A percentile compares a stretch with the other conserved stretches of the same genome.
Evolutionary conservation across 2,113 vertebrate genomes (phyloP).

Genomic region (human): DNA sequence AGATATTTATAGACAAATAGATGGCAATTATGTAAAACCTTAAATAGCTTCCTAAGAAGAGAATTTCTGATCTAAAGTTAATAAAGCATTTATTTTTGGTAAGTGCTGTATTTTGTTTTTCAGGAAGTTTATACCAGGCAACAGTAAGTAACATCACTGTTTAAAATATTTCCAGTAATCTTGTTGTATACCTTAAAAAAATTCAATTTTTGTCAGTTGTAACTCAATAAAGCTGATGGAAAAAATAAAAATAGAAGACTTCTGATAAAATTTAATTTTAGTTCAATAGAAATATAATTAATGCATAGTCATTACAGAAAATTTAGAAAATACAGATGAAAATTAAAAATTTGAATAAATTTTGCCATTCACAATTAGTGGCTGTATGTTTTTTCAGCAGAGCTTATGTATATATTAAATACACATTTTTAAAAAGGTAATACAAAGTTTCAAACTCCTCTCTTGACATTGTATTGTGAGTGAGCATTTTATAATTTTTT

Average conservation of each 20-base stretch:
- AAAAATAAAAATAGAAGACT: not conserved
- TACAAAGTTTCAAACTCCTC: not conserved
- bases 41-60: not conserved
- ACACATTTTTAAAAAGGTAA: not conserved
- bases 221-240: no score
- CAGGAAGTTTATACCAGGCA: not conserved
- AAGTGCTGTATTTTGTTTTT: not conserved
- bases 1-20: not conserved
- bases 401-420: not conserved
- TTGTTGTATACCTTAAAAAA: not conserved
- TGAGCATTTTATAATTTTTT: not conserved
- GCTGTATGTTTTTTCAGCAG: not conserved
- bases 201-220: not conserved
- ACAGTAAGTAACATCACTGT: not conserved
- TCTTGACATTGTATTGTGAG: not conserved
- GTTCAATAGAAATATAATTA: not conserved
- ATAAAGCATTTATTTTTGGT: not conserved
- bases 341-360: not conserved
- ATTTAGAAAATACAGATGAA: not conserved
- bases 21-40: not conserved
- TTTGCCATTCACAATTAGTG: not conserved
- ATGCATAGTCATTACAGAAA: not conserved
- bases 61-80: not conserved
- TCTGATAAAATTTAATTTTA: not conserved
- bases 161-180: not conserved